Evolutionary conservation across 2,797 vertebrate species (phyloP), one percentile per base, ranked within the genome.

Genomic region (Geotrypetes seraphini): DNA sequence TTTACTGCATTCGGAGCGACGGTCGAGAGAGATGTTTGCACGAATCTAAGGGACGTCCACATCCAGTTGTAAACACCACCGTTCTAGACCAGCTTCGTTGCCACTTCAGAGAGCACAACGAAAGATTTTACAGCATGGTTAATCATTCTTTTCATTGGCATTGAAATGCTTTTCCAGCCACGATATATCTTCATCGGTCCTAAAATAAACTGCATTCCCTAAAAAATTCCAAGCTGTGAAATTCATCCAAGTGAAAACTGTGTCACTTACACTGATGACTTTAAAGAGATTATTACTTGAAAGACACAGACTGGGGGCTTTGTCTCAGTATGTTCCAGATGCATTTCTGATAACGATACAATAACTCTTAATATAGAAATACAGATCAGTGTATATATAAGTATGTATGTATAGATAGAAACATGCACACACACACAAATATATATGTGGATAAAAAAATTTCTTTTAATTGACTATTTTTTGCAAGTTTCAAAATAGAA

Each of bases 1-100:
- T 95, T 65, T 95, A 90, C 70, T 95, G 91, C 36, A 91, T 95
- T 61, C 83, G 90, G 29, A 94, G 88, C 7, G 89, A 93, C 2
- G 91, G 91, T 7, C 77, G 85, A 12, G 91, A 95, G 50, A 81
- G 91, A 32, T 95, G 91, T 65, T 84, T 95, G 60, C 90, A 94
- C 1, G 90, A 95, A 69, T 95, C 91, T 10, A 95, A 95, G 60
- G 91, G 91, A 2, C 88, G 91, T 0, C 90, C 91, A 3, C 91
- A 95, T 40, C 90, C 91, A 1, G 65, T 75, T 0, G 91, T 95
- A 15, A 92, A 95, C 66, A 63, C 56, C 63, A 90, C 88, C 2
- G 85, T 95, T 19, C 76, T 95, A 55, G 83, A 89, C 36, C 86
- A 92, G 56, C 83, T 95, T 12, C 84, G 88, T 50, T 79, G 83